Base-by-base conservation (phyloP, 2,888 invertebrate genomes). In the Drosophila cracens region DNA sequence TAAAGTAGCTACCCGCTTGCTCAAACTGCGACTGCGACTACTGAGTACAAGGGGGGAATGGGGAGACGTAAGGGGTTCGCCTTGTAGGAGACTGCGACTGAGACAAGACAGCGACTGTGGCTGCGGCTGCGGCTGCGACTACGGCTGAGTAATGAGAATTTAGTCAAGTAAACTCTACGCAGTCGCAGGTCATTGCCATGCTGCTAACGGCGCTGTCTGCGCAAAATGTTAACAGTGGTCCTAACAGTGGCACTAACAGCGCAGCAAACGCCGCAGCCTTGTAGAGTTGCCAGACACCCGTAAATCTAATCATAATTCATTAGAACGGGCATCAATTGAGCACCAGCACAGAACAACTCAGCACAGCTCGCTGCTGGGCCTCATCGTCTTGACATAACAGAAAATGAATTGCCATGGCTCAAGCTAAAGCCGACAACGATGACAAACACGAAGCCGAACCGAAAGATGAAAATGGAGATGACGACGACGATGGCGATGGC, bases 111-210 rank as follows among this genome's bases (percentile, higher is more conserved):
- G 74, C 57, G 59, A 53, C 58, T 53, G 74, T 1, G 46, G 13
- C 63, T 25, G 29, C 10, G 40, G n/a, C 77, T 13, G 57, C 11
- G 52, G 4, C 69, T 11, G 46, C 58, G 33, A 6, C 77, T 43
- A 70, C 52, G 61, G 59, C 64, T 56, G 80, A 76, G 90, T 88
- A 90, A 83, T 83, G 76, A 79, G 90, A 86, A 90, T 70, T 81
- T 79, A 83, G 79, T 31, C 71, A 76, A 85, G 79, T 84, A 80
- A 85, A 85, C 83, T 85, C 90, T 83, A 83, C 83, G 87, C 89
- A 83, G 79, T 66, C 72, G 71, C 80, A 90, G 85, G 85, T 86
- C 90, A 90, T 90, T 86, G 85, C 66, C 90, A 83, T 89, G 90
- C 80, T 84, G 79, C 67, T 71, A 74, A 77, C 80, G 71, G 76